Conservation (phyloP, 2,888 invertebrate genomes). For the Pyralis farinalis region DNA sequence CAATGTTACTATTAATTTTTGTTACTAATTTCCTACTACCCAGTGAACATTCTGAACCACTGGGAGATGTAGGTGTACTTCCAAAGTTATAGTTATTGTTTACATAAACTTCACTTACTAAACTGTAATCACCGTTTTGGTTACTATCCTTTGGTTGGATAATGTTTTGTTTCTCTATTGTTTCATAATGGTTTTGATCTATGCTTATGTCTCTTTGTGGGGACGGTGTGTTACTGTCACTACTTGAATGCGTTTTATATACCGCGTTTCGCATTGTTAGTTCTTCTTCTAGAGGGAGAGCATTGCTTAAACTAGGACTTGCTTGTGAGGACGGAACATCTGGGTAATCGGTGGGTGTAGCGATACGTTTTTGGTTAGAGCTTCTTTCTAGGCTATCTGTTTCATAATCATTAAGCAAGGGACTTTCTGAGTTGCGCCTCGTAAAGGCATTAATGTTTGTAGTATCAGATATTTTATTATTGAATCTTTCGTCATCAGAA, state of each 20-base stretch:
- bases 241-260: slow-evolving; percentile 83
- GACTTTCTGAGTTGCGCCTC: slow-evolving; percentile 53
- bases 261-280: slow-evolving; percentile 89
- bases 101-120: slow-evolving; percentile 90
- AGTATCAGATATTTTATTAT: slow-evolving; percentile 33
- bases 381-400: slow-evolving; percentile 87
- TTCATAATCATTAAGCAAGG: slow-evolving; percentile 84
- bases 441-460: slow-evolving; percentile 41
- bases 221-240: slow-evolving; percentile 73
- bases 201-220: slow-evolving; percentile 53
- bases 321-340: slow-evolving; percentile 86
- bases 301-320: slow-evolving; percentile 87
- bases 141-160: slow-evolving; percentile 35
- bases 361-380: slow-evolving; percentile 71
- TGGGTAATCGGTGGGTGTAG: slow-evolving; percentile 82
- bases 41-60: slow-evolving; percentile 80
- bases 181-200: slow-evolving; percentile 69
- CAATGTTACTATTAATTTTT: slow-evolving; percentile 64
- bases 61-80: slow-evolving; percentile 80
- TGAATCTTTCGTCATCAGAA: slow-evolving; percentile 67
- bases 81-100: slow-evolving; percentile 87
- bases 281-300: slow-evolving; percentile 90
- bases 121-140: slow-evolving; percentile 81
- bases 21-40: slow-evolving; percentile 80
- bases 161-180: slow-evolving; percentile 40